Base-by-base conservation (phyloP, 2,888 invertebrate species). In the Rhorus exstirpatorius region DNA sequence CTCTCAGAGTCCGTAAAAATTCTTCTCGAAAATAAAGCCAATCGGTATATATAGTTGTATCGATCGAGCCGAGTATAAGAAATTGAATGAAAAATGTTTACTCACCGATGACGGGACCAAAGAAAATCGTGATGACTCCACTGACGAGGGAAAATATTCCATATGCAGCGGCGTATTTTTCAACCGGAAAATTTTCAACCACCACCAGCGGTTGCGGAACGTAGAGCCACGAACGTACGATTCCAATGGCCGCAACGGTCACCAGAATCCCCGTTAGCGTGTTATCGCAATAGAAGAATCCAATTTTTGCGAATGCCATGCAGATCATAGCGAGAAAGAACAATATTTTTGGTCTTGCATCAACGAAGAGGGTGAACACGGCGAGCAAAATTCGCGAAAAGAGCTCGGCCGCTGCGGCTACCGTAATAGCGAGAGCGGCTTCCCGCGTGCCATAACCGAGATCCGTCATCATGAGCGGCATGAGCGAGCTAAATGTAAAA, bases 111-210 rank as follows among this genome's bases (percentile, higher is more conserved):
- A 96, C 90, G 1, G 96, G 96, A 63, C 96, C 96, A 74, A 96
- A 94, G n/a, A 95, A 86, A 38, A 96, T 94, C 91, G 95, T 95
- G 3, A 96, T 93, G 26, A 95, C 93, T 0, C 96, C 97, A 83
- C 95, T 96, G 78, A 96, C 95, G 24, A 96, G 94, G 90, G 96
- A 96, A 87, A 95, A 96, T 49, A 97, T 92, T 0, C 96, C 96
- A 87, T 96, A 94, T 0, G 96, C 97, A 0, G 96, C 96, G 6
- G 96, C 95, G 88, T 96, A 96, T 86, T 95, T 94, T 63, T 96
- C 95, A 0, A 95, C 94, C 0, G 95, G 94, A 68, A 96, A 95
- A 76, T 95, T 94, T 81, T 96, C 96, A 38, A 96, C 95, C 65
- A 97, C 95, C 1, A 96, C 94, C 10, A 97, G 93, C n/a, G 96